Percentiles rank a stretch among this genome's conserved stretches.
phyloP scores from a whole-genome alignment of 2,888 invertebrate genomes.

The Lottia gigantea region DNA sequence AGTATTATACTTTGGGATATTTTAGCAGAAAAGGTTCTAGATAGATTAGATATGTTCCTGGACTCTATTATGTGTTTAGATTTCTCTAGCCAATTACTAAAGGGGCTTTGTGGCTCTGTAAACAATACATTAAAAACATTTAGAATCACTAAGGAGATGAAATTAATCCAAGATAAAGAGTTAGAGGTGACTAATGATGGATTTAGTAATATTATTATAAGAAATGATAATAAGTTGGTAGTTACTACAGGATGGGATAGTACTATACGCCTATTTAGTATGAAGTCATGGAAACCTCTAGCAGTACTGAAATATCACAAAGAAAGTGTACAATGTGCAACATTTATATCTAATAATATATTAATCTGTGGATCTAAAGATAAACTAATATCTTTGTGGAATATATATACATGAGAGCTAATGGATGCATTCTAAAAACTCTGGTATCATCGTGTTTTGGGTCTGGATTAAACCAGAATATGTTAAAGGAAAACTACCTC shows the following conservation, averaged over 20 bases:
- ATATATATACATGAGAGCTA: slow-evolving; percentile 45
- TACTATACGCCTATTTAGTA: slow-evolving; percentile 50
- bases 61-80: slow-evolving; percentile 49
- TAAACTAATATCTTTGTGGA: slow-evolving; percentile 57
- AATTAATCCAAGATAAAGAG: slow-evolving; percentile 19
- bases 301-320: slow-evolving; percentile 60
- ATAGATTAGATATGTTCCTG: slow-evolving; percentile 31
- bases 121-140: slow-evolving; percentile 38
- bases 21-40: slow-evolving; percentile 29
- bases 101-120: slow-evolving; percentile 47
- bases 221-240: slow-evolving; percentile 56
- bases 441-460: no score
- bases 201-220: slow-evolving; percentile 43
- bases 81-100: slow-evolving; percentile 29
- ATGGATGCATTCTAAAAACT: no score
- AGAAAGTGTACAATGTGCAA: slow-evolving; percentile 51
- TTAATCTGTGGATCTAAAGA: slow-evolving; percentile 61
- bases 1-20: slow-evolving; percentile 51
- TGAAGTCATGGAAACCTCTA: slow-evolving; percentile 54
- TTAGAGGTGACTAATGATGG: slow-evolving; percentile 48
- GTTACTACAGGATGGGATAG: slow-evolving; percentile 61
- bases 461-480: no score
- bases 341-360: slow-evolving; percentile 48
- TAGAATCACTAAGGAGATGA: slow-evolving; percentile 30
- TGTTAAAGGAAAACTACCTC: no score